Percentiles rank a stretch among this genome's conserved stretches.
These are phyloP conservation scores for Bucco capensis DNA, from an alignment of 2,113 vertebrate genomes.

Conservation along the genomic window DNA sequence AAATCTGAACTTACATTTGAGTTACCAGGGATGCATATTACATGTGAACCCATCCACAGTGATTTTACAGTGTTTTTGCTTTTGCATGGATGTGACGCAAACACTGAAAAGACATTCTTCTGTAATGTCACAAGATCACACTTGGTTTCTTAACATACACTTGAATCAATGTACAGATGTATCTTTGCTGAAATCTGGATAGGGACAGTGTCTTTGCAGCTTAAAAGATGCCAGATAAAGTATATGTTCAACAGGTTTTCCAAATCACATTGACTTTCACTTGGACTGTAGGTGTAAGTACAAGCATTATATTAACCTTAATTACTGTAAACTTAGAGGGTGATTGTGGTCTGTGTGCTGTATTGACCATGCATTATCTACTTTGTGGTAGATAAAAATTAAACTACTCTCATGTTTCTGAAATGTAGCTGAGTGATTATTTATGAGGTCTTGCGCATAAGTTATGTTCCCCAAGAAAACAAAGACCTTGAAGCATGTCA, in stretches of 20 bases:
- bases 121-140: not conserved
- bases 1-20: not conserved
- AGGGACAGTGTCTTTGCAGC: not conserved
- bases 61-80: not conserved
- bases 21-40: accelerated
- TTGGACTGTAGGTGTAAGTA: not conserved
- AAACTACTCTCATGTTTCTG: not conserved
- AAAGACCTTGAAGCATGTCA: not conserved
- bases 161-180: not conserved
- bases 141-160: not conserved
- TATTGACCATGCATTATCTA: not conserved
- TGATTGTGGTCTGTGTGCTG: not conserved
- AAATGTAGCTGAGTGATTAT: not conserved
- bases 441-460: not conserved
- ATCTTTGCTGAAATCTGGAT: not conserved
- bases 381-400: not conserved
- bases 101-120: not conserved
- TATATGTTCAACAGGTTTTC: not conserved
- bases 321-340: not conserved
- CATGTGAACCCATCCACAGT: not conserved
- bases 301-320: not conserved
- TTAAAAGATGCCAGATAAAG: not conserved
- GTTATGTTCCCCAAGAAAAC: not conserved
- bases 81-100: accelerated
- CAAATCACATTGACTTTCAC: accelerated